Base-by-base conservation (phyloP, 2,888 invertebrate genomes). In the Phyto melanocephala region DNA sequence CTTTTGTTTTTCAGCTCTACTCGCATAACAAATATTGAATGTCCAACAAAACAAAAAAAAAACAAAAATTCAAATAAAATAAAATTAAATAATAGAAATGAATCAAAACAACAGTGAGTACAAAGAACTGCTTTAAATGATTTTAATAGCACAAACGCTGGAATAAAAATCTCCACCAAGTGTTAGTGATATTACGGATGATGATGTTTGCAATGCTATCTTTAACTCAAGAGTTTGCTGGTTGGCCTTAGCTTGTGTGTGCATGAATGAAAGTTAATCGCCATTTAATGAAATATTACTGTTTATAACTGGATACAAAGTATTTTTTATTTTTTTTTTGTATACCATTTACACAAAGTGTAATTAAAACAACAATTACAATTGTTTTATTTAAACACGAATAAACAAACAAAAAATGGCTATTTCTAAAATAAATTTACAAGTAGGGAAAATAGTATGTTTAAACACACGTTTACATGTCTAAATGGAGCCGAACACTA, bases 361-460 rank as follows among this genome's bases (percentile, higher is more conserved):
- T 78, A 65, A 82, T 78, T 78, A 68, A 70, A 67, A 17, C 75
- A 71, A 62, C 65, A 82, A 82, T 71, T 82, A 71, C 75, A 82
- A 76, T 71, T 75, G 67, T 76, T 82, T 56, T 28, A 56, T 50
- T 56, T 35, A 33, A 42, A 58, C 67, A 74, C 58, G 60, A 67
- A 65, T 50, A 40, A 63, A 17, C 60, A 20, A 6, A 71, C 20
- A 76, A 28, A 28, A 28, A 28, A 5, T 5, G 6, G 28, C 6
- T 28, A 5, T 28, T 28, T 5, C 3, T 6, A 28, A 28, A 28
- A 28, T 5, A 5, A 28, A 5, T 28, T 28, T 28, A 28, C 28
- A 28, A 28, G 6, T 6, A 28, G n/a, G n/a, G n/a, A n/a, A n/a
- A n/a, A n/a, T n/a, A n/a, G n/a, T 28, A 28, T 6, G 6, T 28